A percentile compares a stretch with the other conserved stretches of the same genome.
These are phyloP conservation scores for Megalops cyprinoides DNA, from an alignment of 2,797 vertebrate genomes.

Conservation along the genomic window DNA sequence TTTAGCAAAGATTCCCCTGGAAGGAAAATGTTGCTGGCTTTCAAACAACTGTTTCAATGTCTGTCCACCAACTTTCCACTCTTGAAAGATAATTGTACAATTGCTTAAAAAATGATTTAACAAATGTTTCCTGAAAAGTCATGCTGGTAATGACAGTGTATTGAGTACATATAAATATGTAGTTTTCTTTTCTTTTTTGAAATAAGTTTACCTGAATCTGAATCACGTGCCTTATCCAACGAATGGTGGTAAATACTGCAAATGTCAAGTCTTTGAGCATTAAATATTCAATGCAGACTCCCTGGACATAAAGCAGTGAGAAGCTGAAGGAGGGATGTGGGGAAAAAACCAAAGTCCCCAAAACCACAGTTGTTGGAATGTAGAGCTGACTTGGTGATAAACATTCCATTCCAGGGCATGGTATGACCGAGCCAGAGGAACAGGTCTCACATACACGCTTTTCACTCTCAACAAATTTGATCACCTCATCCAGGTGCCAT, in stretches of 20 bases:
- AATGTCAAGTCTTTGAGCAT: constrained; percentile 70
- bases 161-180: constrained; percentile 63
- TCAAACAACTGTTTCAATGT: constrained; percentile 3
- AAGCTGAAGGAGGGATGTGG: neutral
- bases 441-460: constrained; percentile 19
- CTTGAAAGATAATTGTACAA: constrained; percentile 72
- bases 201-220: constrained; percentile 94
- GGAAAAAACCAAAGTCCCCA: constrained; percentile 43
- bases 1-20: no score
- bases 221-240: constrained; percentile 98
- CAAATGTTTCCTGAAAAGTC: constrained; percentile 83
- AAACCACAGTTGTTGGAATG: constrained; percentile 37
- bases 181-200: constrained; percentile 84
- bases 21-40: no score
- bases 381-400: constrained; percentile 42
- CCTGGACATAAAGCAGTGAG: neutral
- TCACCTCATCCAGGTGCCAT: constrained; percentile 57
- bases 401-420: constrained; percentile 51
- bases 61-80: constrained; percentile 4
- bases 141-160: constrained; percentile 97
- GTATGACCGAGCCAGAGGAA: no score
- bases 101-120: constrained; percentile 63
- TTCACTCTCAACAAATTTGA: constrained; percentile 41
- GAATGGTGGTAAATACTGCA: constrained; percentile 74
- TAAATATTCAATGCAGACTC: constrained; percentile 36